A percentile compares a stretch with the other conserved stretches of the same genome.
Conservation (phyloP, 1,140 invertebrate species). For the Achatina immaculata region DNA sequence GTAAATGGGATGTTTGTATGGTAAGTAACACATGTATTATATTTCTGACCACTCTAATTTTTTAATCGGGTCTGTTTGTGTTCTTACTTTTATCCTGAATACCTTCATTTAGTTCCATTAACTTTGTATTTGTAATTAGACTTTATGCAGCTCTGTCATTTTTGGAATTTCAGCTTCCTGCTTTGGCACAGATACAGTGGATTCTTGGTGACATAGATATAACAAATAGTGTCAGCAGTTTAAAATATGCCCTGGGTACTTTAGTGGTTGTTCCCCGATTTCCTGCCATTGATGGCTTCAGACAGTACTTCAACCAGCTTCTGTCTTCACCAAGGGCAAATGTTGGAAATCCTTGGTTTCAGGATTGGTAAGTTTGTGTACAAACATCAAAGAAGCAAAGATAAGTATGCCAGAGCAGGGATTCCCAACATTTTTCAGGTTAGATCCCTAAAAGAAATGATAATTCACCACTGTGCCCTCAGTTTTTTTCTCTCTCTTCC, state of each 20-base stretch:
- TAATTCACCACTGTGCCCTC: too few relatives aligned
- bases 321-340: slow-evolving; percentile 45
- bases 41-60: too few relatives aligned
- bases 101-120: too few relatives aligned
- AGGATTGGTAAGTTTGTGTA: slow-evolving; percentile 71
- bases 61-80: too few relatives aligned
- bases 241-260: slow-evolving; percentile 53
- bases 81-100: too few relatives aligned
- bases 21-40: too few relatives aligned
- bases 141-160: slow-evolving; percentile 20
- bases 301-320: slow-evolving; percentile 59
- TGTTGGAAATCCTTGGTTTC: slow-evolving; percentile 69
- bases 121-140: neutral
- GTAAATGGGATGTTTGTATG: too few relatives aligned
- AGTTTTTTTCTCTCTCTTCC: too few relatives aligned
- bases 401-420: too few relatives aligned
- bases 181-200: slow-evolving; percentile 54
- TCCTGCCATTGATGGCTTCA: slow-evolving; percentile 53
- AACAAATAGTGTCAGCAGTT: slow-evolving; percentile 40
- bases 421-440: too few relatives aligned
- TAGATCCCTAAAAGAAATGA: too few relatives aligned
- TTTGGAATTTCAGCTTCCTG: slow-evolving; percentile 40
- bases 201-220: slow-evolving; percentile 52
- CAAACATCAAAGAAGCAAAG: slow-evolving; percentile 49
- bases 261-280: slow-evolving; percentile 51